These are phyloP conservation scores for Mormyrus hasselquistii DNA, from an alignment of 2,797 vertebrate species.

Conservation along the genomic window DNA sequence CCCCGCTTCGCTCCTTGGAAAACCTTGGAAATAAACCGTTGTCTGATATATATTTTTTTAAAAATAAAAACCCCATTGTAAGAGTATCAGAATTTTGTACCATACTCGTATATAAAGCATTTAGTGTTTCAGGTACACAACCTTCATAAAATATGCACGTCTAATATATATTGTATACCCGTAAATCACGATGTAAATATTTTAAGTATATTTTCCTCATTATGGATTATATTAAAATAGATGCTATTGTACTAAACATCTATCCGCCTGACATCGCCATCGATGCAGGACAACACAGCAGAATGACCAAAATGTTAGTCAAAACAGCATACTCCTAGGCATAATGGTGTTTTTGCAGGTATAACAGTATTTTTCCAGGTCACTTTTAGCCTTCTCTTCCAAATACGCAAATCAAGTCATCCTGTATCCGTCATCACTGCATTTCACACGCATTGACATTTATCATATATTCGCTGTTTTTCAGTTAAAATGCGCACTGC, in stretches of 20 bases:
- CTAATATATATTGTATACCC: neutral
- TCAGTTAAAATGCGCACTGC: neutral
- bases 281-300: neutral
- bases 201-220: neutral
- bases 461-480: neutral
- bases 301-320: neutral
- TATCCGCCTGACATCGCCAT: neutral
- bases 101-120: neutral
- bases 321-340: neutral
- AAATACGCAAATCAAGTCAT: neutral
- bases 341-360: neutral
- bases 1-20: neutral
- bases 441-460: constrained; percentile 4
- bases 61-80: neutral
- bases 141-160: neutral
- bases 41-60: neutral
- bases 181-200: neutral
- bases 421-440: neutral
- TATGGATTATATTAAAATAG: neutral
- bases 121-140: neutral
- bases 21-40: neutral
- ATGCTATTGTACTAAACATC: neutral
- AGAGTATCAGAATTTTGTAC: neutral
- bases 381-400: neutral
- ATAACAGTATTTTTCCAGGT: neutral